Evolutionary conservation across 2,888 invertebrate species (phyloP).

Genomic region (Folsomia manolachei): DNA sequence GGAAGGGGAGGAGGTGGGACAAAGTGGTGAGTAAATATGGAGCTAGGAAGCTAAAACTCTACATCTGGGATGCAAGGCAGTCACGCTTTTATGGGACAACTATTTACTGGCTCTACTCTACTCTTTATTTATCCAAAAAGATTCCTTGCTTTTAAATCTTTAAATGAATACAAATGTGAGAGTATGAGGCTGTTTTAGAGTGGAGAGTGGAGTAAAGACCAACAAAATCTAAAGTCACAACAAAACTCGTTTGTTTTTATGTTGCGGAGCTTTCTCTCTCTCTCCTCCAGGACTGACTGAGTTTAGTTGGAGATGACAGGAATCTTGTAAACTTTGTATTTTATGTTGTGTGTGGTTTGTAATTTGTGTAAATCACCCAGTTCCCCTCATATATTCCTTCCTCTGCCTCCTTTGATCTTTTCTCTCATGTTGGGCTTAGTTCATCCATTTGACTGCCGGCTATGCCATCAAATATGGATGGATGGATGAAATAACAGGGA

Average conservation of each 20-base stretch:
- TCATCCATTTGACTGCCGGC: too few relatives aligned
- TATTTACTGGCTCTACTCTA: too few relatives aligned
- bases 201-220: background rate
- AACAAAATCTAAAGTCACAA: background rate
- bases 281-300: too few relatives aligned
- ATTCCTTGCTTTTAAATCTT: background rate
- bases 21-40: too few relatives aligned
- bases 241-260: background rate
- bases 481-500: too few relatives aligned
- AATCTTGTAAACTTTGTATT: too few relatives aligned
- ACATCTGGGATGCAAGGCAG: too few relatives aligned
- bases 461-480: too few relatives aligned
- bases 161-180: background rate
- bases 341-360: background rate
- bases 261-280: too few relatives aligned
- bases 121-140: too few relatives aligned
- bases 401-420: background rate
- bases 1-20: constrained; percentile 26
- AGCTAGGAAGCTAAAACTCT: too few relatives aligned
- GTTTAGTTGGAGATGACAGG: background rate
- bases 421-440: background rate
- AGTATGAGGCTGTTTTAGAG: background rate
- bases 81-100: too few relatives aligned
- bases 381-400: background rate
- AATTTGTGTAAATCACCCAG: background rate